These are phyloP conservation scores for Caenorhabditis imperialis DNA, from an alignment of 2,888 invertebrate species.

Conservation along the genomic window DNA sequence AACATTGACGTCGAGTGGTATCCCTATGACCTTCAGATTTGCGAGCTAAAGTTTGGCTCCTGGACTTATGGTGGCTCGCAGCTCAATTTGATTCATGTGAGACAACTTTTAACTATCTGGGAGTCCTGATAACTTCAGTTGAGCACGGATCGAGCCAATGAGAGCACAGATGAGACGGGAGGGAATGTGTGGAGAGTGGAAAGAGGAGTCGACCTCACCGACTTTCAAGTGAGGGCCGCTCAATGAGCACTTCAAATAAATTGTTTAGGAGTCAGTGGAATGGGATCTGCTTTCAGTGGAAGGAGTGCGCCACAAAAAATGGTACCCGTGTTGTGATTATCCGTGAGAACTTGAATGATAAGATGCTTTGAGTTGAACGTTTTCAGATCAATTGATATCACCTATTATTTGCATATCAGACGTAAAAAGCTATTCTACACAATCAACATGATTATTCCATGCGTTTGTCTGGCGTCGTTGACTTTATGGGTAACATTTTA, in stretches of 20 bases:
- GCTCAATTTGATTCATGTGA: conserved; percentile 75
- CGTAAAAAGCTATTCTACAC: conserved; percentile 83
- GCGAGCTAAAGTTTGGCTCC: conserved; percentile 77
- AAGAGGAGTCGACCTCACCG: conserved; percentile 72
- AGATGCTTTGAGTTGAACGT: too few species aligned
- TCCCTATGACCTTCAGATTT: conserved; percentile 76
- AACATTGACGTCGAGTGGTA: conserved; percentile 77
- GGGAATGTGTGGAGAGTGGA: conserved; percentile 62
- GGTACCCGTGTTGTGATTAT: conserved; percentile 77
- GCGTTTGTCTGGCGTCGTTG: conserved; percentile 72
- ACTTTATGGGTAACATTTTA: conserved; percentile 61
- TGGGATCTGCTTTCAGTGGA: conserved; percentile 76
- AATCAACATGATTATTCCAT: conserved; percentile 75
- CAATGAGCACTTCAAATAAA: background rate
- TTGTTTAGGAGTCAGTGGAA: conserved; percentile 73
- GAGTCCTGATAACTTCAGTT: conserved; percentile 55
- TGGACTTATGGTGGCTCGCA: conserved; percentile 78
- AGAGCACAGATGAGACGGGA: conserved; percentile 39
- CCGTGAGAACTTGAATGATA: conserved; percentile 63
- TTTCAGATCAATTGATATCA: conserved; percentile 76
- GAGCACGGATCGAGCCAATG: conserved; percentile 57
- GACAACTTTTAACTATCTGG: background rate
- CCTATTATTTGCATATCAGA: conserved; percentile 81
- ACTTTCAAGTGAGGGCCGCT: conserved; percentile 62
- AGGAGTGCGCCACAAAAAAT: conserved; percentile 84